These are phyloP conservation scores for Antechinus stuartii DNA, from an alignment of 2,113 vertebrate genomes.

Conservation along the genomic window DNA sequence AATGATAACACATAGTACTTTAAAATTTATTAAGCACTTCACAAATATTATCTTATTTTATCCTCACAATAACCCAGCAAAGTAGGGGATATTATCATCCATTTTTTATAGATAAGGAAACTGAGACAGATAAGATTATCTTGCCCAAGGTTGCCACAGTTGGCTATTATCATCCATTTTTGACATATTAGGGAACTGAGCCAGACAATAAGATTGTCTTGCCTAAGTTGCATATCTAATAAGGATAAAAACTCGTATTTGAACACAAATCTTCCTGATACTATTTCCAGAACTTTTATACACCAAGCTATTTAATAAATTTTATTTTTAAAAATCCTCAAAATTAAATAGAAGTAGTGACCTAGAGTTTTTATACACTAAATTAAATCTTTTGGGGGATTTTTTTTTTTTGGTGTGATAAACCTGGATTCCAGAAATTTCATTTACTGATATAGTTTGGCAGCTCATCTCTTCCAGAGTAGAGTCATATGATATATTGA, in stretches of 20 bases:
- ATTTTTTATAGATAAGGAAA: background rate
- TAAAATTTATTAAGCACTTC: background rate
- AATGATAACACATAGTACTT: background rate
- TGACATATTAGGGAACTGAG: background rate
- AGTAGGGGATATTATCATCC: background rate
- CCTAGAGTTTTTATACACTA: background rate
- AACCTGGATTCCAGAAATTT: background rate
- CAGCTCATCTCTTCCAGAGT: background rate
- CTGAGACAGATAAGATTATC: background rate
- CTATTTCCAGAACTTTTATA: background rate
- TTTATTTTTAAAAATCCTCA: background rate
- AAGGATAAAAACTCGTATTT: background rate
- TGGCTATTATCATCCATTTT: background rate
- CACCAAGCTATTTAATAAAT: background rate
- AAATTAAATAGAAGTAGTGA: background rate
- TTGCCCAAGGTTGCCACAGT: background rate
- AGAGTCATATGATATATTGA: background rate
- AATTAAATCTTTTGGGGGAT: background rate
- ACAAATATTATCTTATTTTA: background rate
- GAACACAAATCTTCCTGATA: background rate
- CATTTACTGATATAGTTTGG: too few species aligned
- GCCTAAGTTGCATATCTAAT: background rate
- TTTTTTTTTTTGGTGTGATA: background rate
- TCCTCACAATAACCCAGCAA: background rate
- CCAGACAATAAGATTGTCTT: background rate